These are phyloP conservation scores for Uropetala carovei DNA, from an alignment of 2,888 invertebrate species.

Conservation along the genomic window DNA sequence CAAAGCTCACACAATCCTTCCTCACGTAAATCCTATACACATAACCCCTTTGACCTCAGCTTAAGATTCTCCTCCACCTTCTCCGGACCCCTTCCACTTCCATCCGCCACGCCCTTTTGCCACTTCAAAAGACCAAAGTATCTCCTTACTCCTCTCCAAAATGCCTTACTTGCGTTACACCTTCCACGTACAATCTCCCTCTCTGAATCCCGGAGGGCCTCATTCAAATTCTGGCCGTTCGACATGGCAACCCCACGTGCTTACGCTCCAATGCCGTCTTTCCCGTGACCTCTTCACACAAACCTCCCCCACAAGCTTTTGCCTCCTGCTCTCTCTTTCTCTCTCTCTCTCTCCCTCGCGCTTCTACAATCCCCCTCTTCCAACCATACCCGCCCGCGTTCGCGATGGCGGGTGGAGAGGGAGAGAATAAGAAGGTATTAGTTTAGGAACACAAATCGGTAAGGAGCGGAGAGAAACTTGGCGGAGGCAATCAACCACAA, in stretches of 20 bases:
- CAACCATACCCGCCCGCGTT: background rate
- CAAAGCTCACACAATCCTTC: background rate
- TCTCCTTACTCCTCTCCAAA: conserved; percentile 14
- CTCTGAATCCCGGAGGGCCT: background rate
- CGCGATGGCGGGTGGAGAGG: background rate
- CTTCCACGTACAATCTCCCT: background rate
- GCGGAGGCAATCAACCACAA: background rate
- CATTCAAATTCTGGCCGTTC: conserved; percentile 21
- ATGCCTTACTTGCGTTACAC: conserved; percentile 5
- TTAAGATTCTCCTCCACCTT: background rate
- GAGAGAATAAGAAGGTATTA: background rate
- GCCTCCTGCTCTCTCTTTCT: background rate
- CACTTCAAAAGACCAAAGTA: background rate
- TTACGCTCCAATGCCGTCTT: background rate
- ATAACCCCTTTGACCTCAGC: conserved; percentile 24
- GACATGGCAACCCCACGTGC: conserved; percentile 17
- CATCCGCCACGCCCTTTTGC: background rate
- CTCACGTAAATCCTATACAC: background rate
- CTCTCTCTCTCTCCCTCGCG: background rate
- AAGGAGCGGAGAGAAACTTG: background rate
- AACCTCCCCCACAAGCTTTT: background rate
- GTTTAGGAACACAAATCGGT: background rate
- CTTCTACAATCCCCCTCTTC: background rate
- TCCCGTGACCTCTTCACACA: conserved; percentile 2
- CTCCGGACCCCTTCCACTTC: background rate